Evolutionary conservation across 2,888 invertebrate genomes (phyloP).

Genomic region (Lasiommata megera): DNA sequence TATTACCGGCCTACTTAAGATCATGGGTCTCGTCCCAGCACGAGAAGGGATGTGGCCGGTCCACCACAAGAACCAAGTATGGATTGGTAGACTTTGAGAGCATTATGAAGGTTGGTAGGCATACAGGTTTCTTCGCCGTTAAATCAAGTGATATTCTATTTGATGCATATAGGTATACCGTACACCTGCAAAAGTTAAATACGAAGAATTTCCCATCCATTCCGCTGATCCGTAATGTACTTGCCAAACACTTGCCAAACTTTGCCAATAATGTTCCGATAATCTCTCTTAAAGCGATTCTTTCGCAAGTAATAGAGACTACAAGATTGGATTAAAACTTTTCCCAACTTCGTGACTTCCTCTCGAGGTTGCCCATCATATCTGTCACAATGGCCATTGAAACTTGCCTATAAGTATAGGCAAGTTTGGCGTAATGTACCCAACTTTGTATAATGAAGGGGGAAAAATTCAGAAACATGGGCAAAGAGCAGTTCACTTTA

Average conservation of each 20-base stretch:
- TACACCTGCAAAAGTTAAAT: constrained; percentile 4
- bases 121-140: too few relatives aligned
- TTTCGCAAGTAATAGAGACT: constrained; percentile 45
- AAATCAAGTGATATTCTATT: too few relatives aligned
- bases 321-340: constrained; percentile 44
- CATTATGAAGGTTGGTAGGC: too few relatives aligned
- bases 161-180: too few relatives aligned
- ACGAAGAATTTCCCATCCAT: constrained; percentile 3
- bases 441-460: constrained; percentile 20
- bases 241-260: constrained; percentile 8
- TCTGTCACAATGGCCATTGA: constrained; percentile 29
- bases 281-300: constrained; percentile 40
- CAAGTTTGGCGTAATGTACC: constrained; percentile 18
- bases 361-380: constrained; percentile 23
- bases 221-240: constrained; percentile 8
- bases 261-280: constrained; percentile 20
- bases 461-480: constrained; percentile 1
- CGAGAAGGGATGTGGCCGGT: too few relatives aligned
- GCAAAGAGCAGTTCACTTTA: neutral
- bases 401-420: constrained; percentile 20
- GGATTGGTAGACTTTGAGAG: too few relatives aligned
- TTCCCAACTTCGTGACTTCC: constrained; percentile 34
- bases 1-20: too few relatives aligned
- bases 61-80: too few relatives aligned
- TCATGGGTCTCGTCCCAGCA: too few relatives aligned